A percentile compares a stretch with the other conserved stretches of the same genome.
Evolutionary conservation across 1,140 invertebrate species (phyloP).

Genomic region (Anoplolepis gracilipes): DNA sequence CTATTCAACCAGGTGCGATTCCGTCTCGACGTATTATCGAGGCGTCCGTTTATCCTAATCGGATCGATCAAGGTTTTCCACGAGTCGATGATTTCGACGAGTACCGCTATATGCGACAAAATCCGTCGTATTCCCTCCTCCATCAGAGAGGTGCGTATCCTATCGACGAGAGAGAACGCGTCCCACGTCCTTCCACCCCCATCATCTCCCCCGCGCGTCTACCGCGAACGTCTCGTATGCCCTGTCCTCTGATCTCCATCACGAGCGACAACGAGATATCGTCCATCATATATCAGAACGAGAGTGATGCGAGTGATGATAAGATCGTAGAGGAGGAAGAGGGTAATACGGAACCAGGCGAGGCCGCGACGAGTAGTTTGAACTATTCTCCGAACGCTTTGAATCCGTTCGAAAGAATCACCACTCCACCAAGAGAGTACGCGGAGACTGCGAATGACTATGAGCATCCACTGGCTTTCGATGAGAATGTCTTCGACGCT

Average conservation of each 20-base stretch:
- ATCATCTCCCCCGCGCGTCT: slow-evolving; percentile 19
- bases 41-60: slow-evolving; percentile 25
- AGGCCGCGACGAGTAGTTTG: not conserved
- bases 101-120: not conserved
- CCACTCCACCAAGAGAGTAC: slow-evolving; percentile 21
- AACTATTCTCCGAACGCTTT: not conserved
- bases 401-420: slow-evolving; percentile 23
- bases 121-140: not conserved
- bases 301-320: slow-evolving; percentile 37
- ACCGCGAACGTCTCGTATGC: not conserved
- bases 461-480: slow-evolving; percentile 36
- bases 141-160: slow-evolving; percentile 1
- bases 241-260: slow-evolving; percentile 41
- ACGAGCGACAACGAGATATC: slow-evolving; percentile 42
- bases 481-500: slow-evolving; percentile 70
- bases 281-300: slow-evolving; percentile 42
- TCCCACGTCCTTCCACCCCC: slow-evolving; percentile 40
- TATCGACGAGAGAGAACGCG: slow-evolving; percentile 3
- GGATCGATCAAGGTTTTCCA: slow-evolving; percentile 25
- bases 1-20: slow-evolving; percentile 81
- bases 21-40: slow-evolving; percentile 64
- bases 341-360: not conserved
- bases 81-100: slow-evolving; percentile 8
- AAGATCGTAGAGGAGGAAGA: slow-evolving; percentile 39
- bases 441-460: not conserved